These are phyloP conservation scores for Eptesicus fuscus DNA, from an alignment of 2,113 vertebrate species.

Conservation along the genomic window DNA sequence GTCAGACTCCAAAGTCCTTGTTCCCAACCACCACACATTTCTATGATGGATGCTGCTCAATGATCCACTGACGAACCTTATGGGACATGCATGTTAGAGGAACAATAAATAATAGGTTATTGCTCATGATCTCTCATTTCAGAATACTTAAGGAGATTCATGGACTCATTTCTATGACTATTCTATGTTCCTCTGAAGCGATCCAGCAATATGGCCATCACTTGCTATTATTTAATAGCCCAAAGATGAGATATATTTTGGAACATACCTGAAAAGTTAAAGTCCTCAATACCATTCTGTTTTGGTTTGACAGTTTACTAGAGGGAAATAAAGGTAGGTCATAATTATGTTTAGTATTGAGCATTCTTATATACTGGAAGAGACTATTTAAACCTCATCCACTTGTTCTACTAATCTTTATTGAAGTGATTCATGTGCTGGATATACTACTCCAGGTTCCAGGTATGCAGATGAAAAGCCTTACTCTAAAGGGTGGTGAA, in stretches of 20 bases:
- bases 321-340: constrained; percentile 14
- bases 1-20: neutral
- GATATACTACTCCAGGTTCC: neutral
- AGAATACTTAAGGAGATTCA: constrained; percentile 82
- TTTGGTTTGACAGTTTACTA: constrained; percentile 61
- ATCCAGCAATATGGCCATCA: constrained; percentile 63
- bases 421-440: neutral
- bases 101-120: constrained; percentile 79
- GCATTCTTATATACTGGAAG: neutral
- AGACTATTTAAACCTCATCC: neutral
- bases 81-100: constrained; percentile 67
- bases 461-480: neutral
- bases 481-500: neutral
- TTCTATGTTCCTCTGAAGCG: constrained; percentile 61
- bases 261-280: constrained; percentile 20
- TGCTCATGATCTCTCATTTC: constrained; percentile 76
- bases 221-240: constrained; percentile 36
- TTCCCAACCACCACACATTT: neutral
- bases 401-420: neutral
- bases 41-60: neutral
- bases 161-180: constrained; percentile 73
- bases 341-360: neutral
- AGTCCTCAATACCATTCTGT: constrained; percentile 3
- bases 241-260: neutral
- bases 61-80: constrained; percentile 67